Evolutionary conservation across 1,140 invertebrate genomes (phyloP).

Genomic region (Nasonia vitripennis): DNA sequence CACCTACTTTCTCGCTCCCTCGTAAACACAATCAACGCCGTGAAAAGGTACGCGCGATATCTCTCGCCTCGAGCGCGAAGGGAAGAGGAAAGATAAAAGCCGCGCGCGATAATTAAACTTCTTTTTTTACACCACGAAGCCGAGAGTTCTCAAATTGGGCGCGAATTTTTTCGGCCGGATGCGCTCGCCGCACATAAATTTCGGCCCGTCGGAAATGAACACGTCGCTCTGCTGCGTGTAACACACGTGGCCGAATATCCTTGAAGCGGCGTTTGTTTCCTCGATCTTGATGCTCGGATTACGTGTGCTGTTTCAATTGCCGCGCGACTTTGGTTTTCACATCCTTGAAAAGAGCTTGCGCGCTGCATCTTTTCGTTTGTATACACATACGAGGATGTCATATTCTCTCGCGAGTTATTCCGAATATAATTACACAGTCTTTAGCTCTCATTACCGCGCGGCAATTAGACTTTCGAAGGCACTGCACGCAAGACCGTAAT

Average conservation of each 20-base stretch:
- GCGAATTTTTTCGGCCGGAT: slow-evolving; percentile 18
- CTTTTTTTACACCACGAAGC: not conserved
- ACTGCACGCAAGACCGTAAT: not conserved
- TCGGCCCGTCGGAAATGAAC: slow-evolving; percentile 42
- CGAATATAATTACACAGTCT: not conserved
- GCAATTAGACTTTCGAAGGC: not conserved
- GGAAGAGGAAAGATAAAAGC: slow-evolving; percentile 15
- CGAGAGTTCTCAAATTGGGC: not conserved
- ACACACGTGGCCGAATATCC: not conserved
- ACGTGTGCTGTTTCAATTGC: not conserved
- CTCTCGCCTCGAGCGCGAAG: not conserved
- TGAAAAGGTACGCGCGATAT: slow-evolving; percentile 11
- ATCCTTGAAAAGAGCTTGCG: slow-evolving; percentile 7
- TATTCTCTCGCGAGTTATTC: not conserved
- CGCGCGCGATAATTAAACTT: slow-evolving; percentile 18
- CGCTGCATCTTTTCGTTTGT: not conserved
- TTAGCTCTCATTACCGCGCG: not conserved
- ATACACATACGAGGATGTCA: not conserved
- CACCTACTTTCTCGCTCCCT: not conserved
- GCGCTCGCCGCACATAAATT: slow-evolving; percentile 44
- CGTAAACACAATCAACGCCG: slow-evolving; percentile 13
- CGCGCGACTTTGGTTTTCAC: not conserved
- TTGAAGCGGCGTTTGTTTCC: slow-evolving; percentile 28
- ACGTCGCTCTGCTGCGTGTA: slow-evolving; percentile 25
- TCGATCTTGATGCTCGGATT: slow-evolving; percentile 18